phyloP scores from a whole-genome alignment of 2,113 vertebrate genomes.

The Heterotis niloticus region DNA sequence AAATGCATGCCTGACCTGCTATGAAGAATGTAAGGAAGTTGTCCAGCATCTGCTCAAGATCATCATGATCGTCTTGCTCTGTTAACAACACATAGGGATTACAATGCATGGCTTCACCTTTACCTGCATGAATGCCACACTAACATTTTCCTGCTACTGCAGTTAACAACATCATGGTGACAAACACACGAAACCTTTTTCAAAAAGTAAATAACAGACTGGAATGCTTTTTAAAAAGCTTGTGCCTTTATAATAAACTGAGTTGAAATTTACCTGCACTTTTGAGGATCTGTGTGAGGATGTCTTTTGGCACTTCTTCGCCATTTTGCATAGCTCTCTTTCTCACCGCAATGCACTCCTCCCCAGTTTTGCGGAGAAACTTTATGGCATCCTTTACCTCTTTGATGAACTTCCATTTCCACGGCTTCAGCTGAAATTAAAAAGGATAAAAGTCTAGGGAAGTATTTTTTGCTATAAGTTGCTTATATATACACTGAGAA shows the following conservation, averaged over 20 bases:
- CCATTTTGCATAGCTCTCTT: slow-evolving; percentile 65
- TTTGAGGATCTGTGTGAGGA: slow-evolving; percentile 85
- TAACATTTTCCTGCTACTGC: not conserved
- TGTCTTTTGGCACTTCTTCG: slow-evolving; percentile 72
- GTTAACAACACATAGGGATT: slow-evolving; percentile 15
- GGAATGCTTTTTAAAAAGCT: too few relatives aligned
- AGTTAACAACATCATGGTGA: too few relatives aligned
- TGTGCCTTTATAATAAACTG: not conserved
- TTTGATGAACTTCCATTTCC: slow-evolving; percentile 61
- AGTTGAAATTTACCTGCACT: slow-evolving; percentile 51
- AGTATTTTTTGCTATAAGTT: slow-evolving; percentile 37
- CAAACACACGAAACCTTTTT: too few relatives aligned
- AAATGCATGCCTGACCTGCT: slow-evolving; percentile 66
- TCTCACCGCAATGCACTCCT: slow-evolving; percentile 71
- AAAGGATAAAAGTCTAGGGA: slow-evolving; percentile 38
- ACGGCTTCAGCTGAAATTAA: slow-evolving; percentile 59
- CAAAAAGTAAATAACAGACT: not conserved
- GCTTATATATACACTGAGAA: slow-evolving; percentile 40
- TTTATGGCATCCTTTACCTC: slow-evolving; percentile 65
- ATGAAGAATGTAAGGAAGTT: slow-evolving; percentile 91
- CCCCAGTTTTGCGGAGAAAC: slow-evolving; percentile 73
- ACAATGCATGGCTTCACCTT: not conserved
- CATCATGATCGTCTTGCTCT: slow-evolving; percentile 70
- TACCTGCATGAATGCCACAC: not conserved
- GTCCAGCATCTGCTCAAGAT: slow-evolving; percentile 80